Base-by-base conservation (phyloP, 2,113 vertebrate species). In the Elanus axillaris region DNA sequence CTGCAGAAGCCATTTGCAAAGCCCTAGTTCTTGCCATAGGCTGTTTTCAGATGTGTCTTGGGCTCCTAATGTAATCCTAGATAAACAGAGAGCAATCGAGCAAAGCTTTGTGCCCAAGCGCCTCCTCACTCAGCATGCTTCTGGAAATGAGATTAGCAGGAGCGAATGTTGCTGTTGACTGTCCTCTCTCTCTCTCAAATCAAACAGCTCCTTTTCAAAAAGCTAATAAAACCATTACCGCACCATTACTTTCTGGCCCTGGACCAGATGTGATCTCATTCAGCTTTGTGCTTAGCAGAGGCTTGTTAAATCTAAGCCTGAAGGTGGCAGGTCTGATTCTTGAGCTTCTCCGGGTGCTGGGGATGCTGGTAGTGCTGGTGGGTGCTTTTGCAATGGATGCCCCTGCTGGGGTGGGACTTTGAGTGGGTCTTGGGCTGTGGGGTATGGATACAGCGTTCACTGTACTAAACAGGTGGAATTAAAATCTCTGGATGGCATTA, bases 201-300 rank as follows among this genome's bases (percentile, higher is more conserved):
- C 91, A 94, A 95, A 79, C 94, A 91, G 73, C 66, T 89, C 83
- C 83, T 87, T 69, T 94, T 94, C 80, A 81, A 95, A 95, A 87
- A 94, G 80, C 94, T 89, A 82, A 94, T 96, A 93, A 93, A 96
- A 72, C 93, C 91, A 96, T 97, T 96, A 96, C 63, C 2, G 19
- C 68, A 74, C 89, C 93, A 95, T 94, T 96, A 93, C 43, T 63
- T 89, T 59, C 80, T 97, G 96, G 95, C 93, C 48, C 36, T 40
- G 52, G 38, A 84, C 93, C 95, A 97, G 94, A 66, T 59, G 81
- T 96, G 95, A 97, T 87, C 80, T 97, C 95, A 95, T 56, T 64
- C 91, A 75, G 86, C 73, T 89, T 71, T 75, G 73, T 85, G 76
- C 80, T 91, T 53, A 60, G 82, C 63, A 69, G 53, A 67, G 63